A percentile compares a stretch with the other conserved stretches of the same genome.
These are phyloP conservation scores for Formica exsecta DNA, from an alignment of 1,140 invertebrate species.

Conservation along the genomic window DNA sequence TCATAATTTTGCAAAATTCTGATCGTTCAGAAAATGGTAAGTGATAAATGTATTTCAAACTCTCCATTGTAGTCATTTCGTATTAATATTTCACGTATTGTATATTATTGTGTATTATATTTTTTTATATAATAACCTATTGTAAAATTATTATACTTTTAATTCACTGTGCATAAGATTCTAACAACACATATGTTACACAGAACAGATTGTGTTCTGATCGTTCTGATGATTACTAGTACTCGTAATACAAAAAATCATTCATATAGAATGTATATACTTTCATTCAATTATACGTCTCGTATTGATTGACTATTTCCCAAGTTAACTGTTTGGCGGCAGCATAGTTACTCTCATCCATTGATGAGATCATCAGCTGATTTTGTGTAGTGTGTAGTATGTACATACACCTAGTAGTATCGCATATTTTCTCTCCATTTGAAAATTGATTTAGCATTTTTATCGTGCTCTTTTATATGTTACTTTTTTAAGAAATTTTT, in stretches of 20 bases:
- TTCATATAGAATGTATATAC: too few relatives aligned
- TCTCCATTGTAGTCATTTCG: conserved; percentile 18
- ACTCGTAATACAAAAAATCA: too few relatives aligned
- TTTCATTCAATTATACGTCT: too few relatives aligned
- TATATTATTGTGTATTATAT: background rate
- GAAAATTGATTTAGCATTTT: background rate
- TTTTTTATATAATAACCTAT: background rate
- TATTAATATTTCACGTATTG: background rate
- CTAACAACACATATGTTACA: background rate
- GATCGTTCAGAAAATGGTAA: conserved; percentile 90
- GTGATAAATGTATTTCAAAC: conserved; percentile 89
- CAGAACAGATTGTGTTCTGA: background rate
- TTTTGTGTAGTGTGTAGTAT: background rate
- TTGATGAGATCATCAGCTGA: conserved; percentile 10
- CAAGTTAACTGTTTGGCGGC: too few relatives aligned
- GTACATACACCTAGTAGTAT: background rate
- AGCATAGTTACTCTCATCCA: background rate
- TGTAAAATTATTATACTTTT: background rate
- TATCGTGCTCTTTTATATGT: background rate
- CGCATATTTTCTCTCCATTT: background rate
- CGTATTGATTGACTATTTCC: too few relatives aligned
- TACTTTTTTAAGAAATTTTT: background rate
- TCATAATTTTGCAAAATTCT: conserved; percentile 91
- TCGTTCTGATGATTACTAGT: too few relatives aligned
- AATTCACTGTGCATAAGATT: background rate